Evolutionary conservation across 2,797 vertebrate species (phyloP), one percentile per base, ranked within the genome.

Genomic region (Muscicapa striata): DNA sequence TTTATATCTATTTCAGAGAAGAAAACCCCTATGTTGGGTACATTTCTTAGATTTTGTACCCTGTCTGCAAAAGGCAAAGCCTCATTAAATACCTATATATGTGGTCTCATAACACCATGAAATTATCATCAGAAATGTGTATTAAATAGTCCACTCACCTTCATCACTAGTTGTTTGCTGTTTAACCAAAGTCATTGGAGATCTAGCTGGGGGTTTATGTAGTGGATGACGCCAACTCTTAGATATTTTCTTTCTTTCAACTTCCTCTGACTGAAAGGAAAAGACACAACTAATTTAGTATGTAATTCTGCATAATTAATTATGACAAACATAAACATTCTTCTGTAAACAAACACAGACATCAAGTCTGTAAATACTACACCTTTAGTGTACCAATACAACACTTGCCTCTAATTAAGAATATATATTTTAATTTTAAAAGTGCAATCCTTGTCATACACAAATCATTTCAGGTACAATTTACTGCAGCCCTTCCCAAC

Each of bases 201-300:
- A 99, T 93, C 99, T 98, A 66, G 98, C 97, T 15, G 99, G 99
- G 34, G 99, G 99, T 93, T 99, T 99, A 97, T 98, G 98, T 76
- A 99, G 97, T 23, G 99, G 99, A 97, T 99, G 98, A 73, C 98
- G 98, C 98, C 99, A 99, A 96, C 99, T 99, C 97, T 99, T 99
- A 64, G 98, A 97, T 41, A 98, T 97, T 97, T 98, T 98, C 96
- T 97, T 98, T 77, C 89, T 95, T 93, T 97, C 95, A 93, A 32
- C 70, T 70, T 97, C 94, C 29, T 94, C 95, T 67, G 94, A 89
- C 96, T 63, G 54, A 89, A 94, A 63, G 26, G 12, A 72, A 84
- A 74, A 94, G 89, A 49, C 1, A 8, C 2, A 58, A 61, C 40
- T 55, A 58, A 68, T 73, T 95, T 80, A 93, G 61, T 11, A 57